Evolutionary conservation across 2,888 invertebrate genomes (phyloP).

Genomic region (Limnephilus auricula): DNA sequence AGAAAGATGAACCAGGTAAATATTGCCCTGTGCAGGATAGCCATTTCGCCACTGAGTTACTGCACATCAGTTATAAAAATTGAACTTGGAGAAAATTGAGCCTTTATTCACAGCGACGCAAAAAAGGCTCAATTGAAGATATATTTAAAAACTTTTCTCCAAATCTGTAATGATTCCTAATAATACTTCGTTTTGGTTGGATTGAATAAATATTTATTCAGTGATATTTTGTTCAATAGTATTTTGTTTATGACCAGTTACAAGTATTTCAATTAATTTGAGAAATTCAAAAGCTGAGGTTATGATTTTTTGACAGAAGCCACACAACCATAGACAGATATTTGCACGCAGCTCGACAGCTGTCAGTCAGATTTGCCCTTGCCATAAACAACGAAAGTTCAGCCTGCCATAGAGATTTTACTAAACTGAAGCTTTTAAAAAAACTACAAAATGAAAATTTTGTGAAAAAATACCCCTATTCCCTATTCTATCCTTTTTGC

Average conservation of each 20-base stretch:
- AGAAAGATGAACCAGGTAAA: conserved; percentile 96
- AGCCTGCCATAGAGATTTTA: background rate
- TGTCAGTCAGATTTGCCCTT: background rate
- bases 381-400: background rate
- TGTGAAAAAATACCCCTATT: background rate
- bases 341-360: background rate
- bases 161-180: background rate
- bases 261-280: background rate
- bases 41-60: conserved; percentile 77
- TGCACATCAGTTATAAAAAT: background rate
- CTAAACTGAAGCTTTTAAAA: background rate
- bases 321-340: no score
- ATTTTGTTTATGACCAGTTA: background rate
- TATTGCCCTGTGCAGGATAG: conserved; percentile 91
- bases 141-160: background rate
- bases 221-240: background rate
- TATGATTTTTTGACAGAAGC: background rate
- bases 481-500: background rate
- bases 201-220: background rate
- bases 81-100: no score
- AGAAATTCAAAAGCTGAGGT: background rate
- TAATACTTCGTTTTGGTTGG: background rate
- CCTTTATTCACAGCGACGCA: background rate
- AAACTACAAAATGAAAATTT: background rate
- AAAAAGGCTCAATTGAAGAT: background rate